Percentiles rank a stretch among this genome's conserved stretches.
phyloP scores from a whole-genome alignment of 2,888 invertebrate genomes.

The Tetragonisca angustula region DNA sequence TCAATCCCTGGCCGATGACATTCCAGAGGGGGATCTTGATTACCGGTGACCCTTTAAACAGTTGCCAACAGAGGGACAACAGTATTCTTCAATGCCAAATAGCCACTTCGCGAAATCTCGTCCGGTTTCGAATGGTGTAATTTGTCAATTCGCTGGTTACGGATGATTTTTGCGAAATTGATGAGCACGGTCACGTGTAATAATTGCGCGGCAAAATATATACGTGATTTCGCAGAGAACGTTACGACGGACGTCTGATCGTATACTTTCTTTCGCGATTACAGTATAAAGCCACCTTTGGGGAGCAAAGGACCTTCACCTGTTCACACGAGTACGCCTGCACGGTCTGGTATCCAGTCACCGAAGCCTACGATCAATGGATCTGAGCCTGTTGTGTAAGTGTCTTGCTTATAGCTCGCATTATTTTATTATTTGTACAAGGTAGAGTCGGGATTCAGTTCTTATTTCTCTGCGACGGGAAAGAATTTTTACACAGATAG shows the following conservation, averaged over 20 bases:
- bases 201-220: not conserved
- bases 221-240: not conserved
- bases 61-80: conserved; percentile 31
- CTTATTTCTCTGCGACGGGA: too few relatives aligned
- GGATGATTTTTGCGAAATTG: not conserved
- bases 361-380: conserved; percentile 82
- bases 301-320: conserved; percentile 81
- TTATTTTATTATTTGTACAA: not conserved
- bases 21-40: conserved; percentile 47
- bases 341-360: conserved; percentile 81
- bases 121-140: not conserved
- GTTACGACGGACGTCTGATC: conserved; percentile 18
- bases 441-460: not conserved
- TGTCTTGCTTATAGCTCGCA: conserved; percentile 30
- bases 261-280: conserved; percentile 45
- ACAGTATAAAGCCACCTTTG: conserved; percentile 80
- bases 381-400: conserved; percentile 78
- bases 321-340: conserved; percentile 79
- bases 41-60: conserved; percentile 37
- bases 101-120: conserved; percentile 11
- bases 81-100: conserved; percentile 27
- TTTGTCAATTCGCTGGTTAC: not conserved
- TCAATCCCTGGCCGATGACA: conserved; percentile 29
- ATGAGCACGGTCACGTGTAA: not conserved
- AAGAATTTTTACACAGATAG: too few relatives aligned